Evolutionary conservation across 2,797 vertebrate species (phyloP), one percentile per base, ranked within the genome.

Genomic region (Pseudotriccus pelzelni): DNA sequence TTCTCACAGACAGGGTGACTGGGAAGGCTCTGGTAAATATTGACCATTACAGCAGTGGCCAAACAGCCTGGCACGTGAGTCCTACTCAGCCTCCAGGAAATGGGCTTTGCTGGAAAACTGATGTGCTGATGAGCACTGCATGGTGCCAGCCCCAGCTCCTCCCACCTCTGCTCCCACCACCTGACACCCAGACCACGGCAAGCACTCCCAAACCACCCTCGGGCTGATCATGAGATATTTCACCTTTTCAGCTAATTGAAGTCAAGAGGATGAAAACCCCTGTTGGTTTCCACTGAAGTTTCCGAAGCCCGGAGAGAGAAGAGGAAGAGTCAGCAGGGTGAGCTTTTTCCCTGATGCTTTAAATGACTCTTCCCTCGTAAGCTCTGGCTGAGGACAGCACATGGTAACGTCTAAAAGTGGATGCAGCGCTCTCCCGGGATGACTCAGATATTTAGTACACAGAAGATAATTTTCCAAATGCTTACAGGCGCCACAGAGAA

Each of bases 31-130:
- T 55, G 66, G 77, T 56, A 28, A 75, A 30, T 7, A 13, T 6
- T 43, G 79, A 66, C 86, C 39, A 70, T 88, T 47, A 7, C 3
- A 25, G 23, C 14, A 4, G 37, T 1, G 1, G 25, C 64, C 41
- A 23, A 32, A 39, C 22, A 12, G 3, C 12, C 52, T 0, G 0
- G 55, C 58, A 25, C 0, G 0, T 9, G 75, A 43, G 55, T 24
- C 34, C 32, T 37, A 50, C 34, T 56, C 1, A 0, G 43, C 16
- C 94, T 72, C 85, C 90, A 84, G 85, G 85, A 89, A 83, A 18
- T 0, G 1, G 12, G 16, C 60, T 64, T 53, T 43, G 49, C 73
- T 64, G 60, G 67, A 37, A 84, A 60, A 80, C n/a, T n/a, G n/a
- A n/a, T n/a, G n/a, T n/a, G 46, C 27, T 23, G 5, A n/a, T 44